These are phyloP conservation scores for Lipophrys pholis DNA, from an alignment of 2,113 vertebrate species.

Conservation along the genomic window DNA sequence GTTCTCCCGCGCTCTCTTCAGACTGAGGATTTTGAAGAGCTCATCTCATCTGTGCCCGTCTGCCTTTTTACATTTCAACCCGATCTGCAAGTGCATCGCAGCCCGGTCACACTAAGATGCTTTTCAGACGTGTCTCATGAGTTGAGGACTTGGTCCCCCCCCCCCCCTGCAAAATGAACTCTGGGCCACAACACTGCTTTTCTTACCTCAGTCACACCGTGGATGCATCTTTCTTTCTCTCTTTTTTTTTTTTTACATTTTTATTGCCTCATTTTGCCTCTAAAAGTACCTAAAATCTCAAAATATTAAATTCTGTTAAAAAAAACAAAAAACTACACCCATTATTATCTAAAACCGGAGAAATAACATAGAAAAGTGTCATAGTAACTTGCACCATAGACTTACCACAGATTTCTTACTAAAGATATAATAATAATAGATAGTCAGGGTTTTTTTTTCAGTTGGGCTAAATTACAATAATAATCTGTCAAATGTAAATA, in stretches of 20 bases:
- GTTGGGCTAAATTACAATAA: no score
- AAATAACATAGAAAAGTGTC: no score
- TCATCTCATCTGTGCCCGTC: constrained; percentile 58
- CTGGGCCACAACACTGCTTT: not conserved
- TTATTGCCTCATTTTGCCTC: not conserved
- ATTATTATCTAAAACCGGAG: no score
- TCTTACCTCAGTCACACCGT: not conserved
- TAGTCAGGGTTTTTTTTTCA: no score
- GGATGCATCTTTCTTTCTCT: no score
- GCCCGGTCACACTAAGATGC: constrained; percentile 28
- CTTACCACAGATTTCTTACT: no score
- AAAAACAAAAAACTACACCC: not conserved
- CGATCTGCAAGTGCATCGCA: constrained; percentile 23
- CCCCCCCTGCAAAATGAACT: not conserved
- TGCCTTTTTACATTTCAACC: constrained; percentile 45
- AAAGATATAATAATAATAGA: no score
- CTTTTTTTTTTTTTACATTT: no score
- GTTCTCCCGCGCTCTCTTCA: constrained; percentile 52
- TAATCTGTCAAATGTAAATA: no score
- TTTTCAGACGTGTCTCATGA: constrained; percentile 30
- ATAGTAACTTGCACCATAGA: no score
- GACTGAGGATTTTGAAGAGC: constrained; percentile 65
- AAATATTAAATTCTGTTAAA: not conserved
- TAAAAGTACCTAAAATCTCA: not conserved
- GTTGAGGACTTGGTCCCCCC: not conserved